Percentiles rank a stretch among this genome's conserved stretches.
Conservation (phyloP, 2,113 vertebrate species). For the Pyxicephalus adspersus region DNA sequence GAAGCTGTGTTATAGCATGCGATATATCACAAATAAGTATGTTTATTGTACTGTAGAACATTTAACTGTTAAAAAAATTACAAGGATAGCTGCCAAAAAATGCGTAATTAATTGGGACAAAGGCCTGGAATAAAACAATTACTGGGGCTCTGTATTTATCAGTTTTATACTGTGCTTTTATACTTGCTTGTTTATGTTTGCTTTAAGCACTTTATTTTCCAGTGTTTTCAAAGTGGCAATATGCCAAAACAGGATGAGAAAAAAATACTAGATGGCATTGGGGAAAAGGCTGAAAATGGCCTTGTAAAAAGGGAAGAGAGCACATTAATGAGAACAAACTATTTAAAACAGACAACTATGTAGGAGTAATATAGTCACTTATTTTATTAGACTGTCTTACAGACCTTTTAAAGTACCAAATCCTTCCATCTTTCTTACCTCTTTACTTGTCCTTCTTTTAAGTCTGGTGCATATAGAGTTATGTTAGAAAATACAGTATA, state of each 20-base stretch:
- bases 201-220: background rate
- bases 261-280: background rate
- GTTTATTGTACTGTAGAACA: conserved; percentile 8
- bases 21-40: conserved; percentile 4
- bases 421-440: no score
- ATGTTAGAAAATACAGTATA: no score
- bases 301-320: no score
- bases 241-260: background rate
- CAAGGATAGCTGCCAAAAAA: conserved; percentile 2
- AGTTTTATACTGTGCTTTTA: background rate
- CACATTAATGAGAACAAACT: no score
- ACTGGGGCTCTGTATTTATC: background rate
- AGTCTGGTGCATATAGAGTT: no score
- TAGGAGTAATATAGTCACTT: no score
- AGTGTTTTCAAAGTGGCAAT: background rate
- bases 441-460: no score
- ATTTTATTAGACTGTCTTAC: no score
- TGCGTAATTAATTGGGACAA: background rate
- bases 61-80: conserved; percentile 17
- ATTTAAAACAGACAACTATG: no score
- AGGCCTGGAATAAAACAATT: background rate
- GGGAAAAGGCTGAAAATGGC: no score
- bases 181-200: background rate
- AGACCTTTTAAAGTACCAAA: no score
- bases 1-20: background rate